Conservation (phyloP, 2,888 invertebrate genomes). For the Himalopsyche kuldschensis region DNA sequence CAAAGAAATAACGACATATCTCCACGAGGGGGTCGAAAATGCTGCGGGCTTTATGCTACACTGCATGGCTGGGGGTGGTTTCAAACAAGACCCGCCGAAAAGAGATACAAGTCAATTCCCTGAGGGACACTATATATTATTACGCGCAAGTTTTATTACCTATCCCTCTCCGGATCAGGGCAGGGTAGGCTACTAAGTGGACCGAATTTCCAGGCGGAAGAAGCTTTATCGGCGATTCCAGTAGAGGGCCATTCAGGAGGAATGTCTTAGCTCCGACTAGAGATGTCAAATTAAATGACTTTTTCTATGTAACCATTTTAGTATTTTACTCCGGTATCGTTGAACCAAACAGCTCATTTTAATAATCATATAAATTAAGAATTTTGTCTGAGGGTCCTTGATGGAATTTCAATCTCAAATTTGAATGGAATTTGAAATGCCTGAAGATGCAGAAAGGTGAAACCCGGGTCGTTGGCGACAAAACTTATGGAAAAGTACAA, state of each 20-base stretch:
- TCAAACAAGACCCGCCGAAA: conserved; percentile 23
- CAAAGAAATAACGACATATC: not conserved
- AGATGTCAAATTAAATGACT: not conserved
- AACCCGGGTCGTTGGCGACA: no score
- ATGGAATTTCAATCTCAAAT: no score
- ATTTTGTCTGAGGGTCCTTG: no score
- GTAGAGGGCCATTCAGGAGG: not conserved
- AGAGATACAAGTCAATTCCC: conserved; percentile 31
- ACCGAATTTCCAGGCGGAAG: not conserved
- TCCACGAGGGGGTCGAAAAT: not conserved
- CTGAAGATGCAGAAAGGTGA: no score
- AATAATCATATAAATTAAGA: no score
- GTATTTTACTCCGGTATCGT: no score
- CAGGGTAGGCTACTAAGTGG: conserved; percentile 6
- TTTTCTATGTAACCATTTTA: not conserved
- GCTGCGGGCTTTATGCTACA: not conserved
- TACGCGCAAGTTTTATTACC: conserved; percentile 38
- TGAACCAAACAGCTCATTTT: no score
- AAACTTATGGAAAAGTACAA: no score
- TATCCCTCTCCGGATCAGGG: conserved; percentile 21
- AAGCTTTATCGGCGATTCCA: not conserved
- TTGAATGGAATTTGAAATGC: no score
- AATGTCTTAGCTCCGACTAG: not conserved
- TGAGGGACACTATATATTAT: conserved; percentile 39
- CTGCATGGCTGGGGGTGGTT: not conserved